Evolutionary conservation across 2,797 vertebrate genomes (phyloP).

Genomic region (Channallabes apus): DNA sequence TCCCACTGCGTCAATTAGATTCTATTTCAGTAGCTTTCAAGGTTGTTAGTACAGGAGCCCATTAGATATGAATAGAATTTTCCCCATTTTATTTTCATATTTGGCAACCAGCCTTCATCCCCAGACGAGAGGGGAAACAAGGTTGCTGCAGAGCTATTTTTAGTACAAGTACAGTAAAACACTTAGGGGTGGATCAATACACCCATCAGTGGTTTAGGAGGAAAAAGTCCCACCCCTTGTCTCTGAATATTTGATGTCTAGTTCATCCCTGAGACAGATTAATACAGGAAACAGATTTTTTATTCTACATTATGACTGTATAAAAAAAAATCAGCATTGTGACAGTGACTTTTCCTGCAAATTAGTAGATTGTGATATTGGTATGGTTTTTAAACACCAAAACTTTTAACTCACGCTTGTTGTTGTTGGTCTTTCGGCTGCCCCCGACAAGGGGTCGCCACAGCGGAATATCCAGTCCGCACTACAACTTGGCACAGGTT

Average conservation of each 20-base stretch:
- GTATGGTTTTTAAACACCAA: background rate
- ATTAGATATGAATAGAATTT: background rate
- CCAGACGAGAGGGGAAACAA: too few relatives aligned
- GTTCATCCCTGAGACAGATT: background rate
- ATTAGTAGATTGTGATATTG: background rate
- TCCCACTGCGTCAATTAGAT: background rate
- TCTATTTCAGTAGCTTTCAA: background rate
- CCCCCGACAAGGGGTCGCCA: too few relatives aligned
- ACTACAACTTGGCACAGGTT: too few relatives aligned
- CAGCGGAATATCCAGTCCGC: too few relatives aligned
- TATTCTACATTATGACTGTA: background rate
- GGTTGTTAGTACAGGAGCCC: background rate
- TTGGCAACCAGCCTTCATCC: background rate
- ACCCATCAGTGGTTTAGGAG: background rate
- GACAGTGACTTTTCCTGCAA: background rate
- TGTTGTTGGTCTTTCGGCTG: too few relatives aligned
- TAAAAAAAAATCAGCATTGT: background rate
- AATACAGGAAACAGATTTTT: background rate
- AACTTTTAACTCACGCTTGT: too few relatives aligned
- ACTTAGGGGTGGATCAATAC: too few relatives aligned
- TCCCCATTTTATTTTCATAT: background rate
- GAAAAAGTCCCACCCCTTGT: background rate
- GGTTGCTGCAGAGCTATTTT: too few relatives aligned
- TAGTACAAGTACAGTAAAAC: too few relatives aligned
- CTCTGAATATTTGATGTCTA: background rate